phyloP scores from a whole-genome alignment of 2,797 vertebrate genomes.

The Carcharodon carcharias region DNA sequence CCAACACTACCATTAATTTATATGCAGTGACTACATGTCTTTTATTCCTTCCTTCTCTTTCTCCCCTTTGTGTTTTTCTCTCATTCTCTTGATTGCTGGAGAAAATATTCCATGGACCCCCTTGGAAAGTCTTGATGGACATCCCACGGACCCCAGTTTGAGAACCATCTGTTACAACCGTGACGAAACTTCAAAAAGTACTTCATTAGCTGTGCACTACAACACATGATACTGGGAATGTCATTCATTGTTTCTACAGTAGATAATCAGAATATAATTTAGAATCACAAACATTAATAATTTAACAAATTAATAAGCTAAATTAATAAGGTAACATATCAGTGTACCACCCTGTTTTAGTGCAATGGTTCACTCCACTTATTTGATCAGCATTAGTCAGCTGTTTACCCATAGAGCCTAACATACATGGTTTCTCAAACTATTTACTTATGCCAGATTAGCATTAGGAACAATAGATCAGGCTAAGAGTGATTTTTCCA shows the following conservation, averaged over 20 bases:
- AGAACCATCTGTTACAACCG: not conserved
- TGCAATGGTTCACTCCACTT: not conserved
- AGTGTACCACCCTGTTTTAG: not conserved
- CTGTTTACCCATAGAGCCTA: not conserved
- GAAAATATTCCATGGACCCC: not conserved
- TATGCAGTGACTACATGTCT: not conserved
- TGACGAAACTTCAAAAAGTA: not conserved
- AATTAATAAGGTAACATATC: not conserved
- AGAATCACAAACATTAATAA: slow-evolving; percentile 4
- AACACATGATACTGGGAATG: not conserved
- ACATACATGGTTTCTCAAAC: not conserved
- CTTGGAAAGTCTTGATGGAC: not conserved
- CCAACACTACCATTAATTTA: not conserved
- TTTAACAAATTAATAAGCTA: not conserved
- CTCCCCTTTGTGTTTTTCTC: not conserved
- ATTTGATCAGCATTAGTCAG: not conserved
- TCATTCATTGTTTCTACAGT: slow-evolving; percentile 2
- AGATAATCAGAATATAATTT: not conserved
- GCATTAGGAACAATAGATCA: not conserved
- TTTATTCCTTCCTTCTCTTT: not conserved
- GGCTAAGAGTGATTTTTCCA: not conserved
- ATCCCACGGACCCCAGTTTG: not conserved
- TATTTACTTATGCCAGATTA: not conserved
- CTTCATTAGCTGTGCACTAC: not conserved
- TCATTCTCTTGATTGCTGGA: not conserved